Evolutionary conservation across 1,140 invertebrate genomes (phyloP), one percentile per base, ranked within the genome.

Genomic region (Ips nitidus): DNA sequence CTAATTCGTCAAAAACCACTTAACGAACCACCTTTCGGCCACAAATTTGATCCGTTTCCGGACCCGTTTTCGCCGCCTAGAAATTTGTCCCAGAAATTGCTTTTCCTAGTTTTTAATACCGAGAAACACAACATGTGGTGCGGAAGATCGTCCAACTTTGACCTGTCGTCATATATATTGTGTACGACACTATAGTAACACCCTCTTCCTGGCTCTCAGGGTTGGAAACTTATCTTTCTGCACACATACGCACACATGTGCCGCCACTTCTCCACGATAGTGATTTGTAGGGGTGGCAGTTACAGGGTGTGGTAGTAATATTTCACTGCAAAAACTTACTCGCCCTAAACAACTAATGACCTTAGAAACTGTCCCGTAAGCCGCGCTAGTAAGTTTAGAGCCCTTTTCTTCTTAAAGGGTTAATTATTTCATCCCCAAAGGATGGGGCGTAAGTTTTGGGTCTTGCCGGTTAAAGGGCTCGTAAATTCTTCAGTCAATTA

Each of bases 181-280:
- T 65, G 63, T 56, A 65, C 41, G 50, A 65, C 8, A 65, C 63
- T 55, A 52, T 8, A 43, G 63, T 55, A 56, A 65, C 63, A 65
- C 63, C 63, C 63, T 65, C 63, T 65, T 65, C 63, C 63, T 65
- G 63, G 55, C 63, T 65, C 52, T 41, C 52, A 65, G 63, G 50
- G 50, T 53, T 65, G 63, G 56, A 65, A 65, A 65, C 63, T 56
- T 65, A 65, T 65, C 63, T 65, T 41, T 43, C 52, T 22, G 22
- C 22, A 22, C 22, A 22, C 22, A 22, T 22, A 22, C 22, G 22
- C 22, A 7, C 52, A 65, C 63, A 65, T 58, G 53, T 57, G 53
- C 53, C 7, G 8, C 22, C 43, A n/a, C 47, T 52, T 61, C 42
- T 22, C 22, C 22, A 22, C 22, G 22, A 22, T 22, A 5, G 45